Conservation (phyloP, 2,797 vertebrate species). For the Babyrousa celebensis region DNA sequence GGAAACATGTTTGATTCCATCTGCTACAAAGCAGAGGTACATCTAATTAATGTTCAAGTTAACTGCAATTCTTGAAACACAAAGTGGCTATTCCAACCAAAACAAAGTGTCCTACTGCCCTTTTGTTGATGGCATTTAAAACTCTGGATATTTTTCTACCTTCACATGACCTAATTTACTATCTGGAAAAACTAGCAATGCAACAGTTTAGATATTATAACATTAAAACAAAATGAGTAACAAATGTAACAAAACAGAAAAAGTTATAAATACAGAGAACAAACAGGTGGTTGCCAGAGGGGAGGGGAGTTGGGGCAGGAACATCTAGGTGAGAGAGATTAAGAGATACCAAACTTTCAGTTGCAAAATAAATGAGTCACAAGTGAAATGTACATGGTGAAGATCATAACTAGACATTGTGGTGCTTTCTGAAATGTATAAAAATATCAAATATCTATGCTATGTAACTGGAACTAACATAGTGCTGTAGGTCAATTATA, state of each 20-base stretch:
- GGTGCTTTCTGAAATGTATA: neutral
- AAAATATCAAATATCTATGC: neutral
- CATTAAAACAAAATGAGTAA: slow-evolving; percentile 33
- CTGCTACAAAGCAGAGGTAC: neutral
- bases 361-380: neutral
- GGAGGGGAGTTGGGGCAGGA: neutral
- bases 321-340: neutral
- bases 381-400: neutral
- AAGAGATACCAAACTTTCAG: neutral
- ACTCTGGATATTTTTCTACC: neutral
- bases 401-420: neutral
- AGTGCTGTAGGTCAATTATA: neutral
- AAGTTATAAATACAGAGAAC: neutral
- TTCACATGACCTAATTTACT: neutral
- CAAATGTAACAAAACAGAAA: neutral
- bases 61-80: slow-evolving; percentile 58
- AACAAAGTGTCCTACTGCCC: neutral
- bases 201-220: neutral
- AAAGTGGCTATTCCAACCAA: neutral
- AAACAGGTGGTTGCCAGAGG: neutral
- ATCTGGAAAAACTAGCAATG: neutral
- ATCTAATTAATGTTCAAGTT: neutral
- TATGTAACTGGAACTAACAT: neutral
- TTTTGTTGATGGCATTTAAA: slow-evolving; percentile 46
- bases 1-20: neutral